These are phyloP conservation scores for Leucoptera coffeella DNA, from an alignment of 2,888 invertebrate species.

Conservation along the genomic window DNA sequence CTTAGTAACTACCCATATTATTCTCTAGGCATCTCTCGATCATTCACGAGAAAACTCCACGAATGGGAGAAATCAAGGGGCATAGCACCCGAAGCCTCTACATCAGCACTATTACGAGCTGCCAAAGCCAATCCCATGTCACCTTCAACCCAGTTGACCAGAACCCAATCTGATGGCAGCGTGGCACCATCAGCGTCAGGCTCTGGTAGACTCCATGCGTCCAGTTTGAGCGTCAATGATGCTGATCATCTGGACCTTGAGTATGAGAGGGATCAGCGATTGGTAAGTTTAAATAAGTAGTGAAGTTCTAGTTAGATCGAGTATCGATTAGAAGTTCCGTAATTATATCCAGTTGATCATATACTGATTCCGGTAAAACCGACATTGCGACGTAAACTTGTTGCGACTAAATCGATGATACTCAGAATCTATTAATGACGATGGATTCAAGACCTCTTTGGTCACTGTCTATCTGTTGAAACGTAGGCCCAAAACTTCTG, in stretches of 20 bases:
- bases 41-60: conserved; percentile 83
- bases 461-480: no score
- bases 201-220: conserved; percentile 60
- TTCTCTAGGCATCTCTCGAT: conserved; percentile 64
- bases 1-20: background rate
- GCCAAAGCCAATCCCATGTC: conserved; percentile 20
- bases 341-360: no score
- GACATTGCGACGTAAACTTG: no score
- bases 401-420: no score
- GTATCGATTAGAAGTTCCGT: no score
- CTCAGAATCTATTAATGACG: no score
- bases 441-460: no score
- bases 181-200: conserved; percentile 54
- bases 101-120: conserved; percentile 66
- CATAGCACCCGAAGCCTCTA: conserved; percentile 79
- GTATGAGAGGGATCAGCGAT: conserved; percentile 50
- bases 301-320: no score
- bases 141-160: conserved; percentile 43
- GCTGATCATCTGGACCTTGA: conserved; percentile 56
- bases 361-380: no score
- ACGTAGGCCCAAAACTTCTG: no score
- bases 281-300: conserved; percentile 15
- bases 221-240: conserved; percentile 69
- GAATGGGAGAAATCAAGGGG: conserved; percentile 90
- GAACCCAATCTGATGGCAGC: conserved; percentile 75